Percentiles rank a stretch among this genome's conserved stretches.
These are phyloP conservation scores for Sebastes goodei DNA, from an alignment of 2,797 vertebrate species.

Conservation along the genomic window DNA sequence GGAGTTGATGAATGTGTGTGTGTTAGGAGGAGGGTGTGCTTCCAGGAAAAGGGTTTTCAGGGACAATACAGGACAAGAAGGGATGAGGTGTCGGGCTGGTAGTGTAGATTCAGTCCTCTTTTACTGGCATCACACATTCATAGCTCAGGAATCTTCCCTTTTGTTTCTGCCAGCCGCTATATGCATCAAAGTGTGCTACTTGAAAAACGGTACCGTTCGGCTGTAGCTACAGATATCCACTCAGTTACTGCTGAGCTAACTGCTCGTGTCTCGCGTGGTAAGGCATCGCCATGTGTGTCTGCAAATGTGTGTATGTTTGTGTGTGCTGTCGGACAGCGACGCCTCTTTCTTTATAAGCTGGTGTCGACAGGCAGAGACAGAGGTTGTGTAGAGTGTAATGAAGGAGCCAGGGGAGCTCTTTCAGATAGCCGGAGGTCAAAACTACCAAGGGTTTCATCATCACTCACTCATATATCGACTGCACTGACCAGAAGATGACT, in stretches of 20 bases:
- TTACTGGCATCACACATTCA: constrained; percentile 32
- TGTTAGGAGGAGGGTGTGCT: neutral
- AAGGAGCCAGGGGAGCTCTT: constrained; percentile 52
- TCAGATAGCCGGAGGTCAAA: constrained; percentile 73
- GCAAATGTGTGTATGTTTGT: constrained; percentile 19
- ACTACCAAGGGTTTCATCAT: constrained; percentile 50
- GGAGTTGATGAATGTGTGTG: constrained; percentile 11
- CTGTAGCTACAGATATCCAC: constrained; percentile 5
- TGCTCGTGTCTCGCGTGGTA: neutral
- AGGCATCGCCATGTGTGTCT: neutral
- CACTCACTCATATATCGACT: constrained; percentile 31
- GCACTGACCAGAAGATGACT: constrained; percentile 3
- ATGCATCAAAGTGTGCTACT: constrained; percentile 1
- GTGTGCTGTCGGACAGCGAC: constrained; percentile 28
- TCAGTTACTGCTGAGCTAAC: constrained; percentile 15
- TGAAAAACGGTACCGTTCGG: constrained; percentile 23
- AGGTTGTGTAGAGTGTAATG: constrained; percentile 58
- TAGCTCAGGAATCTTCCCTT: constrained; percentile 37
- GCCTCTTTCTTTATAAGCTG: constrained; percentile 66
- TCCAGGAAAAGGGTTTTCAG: constrained; percentile 53
- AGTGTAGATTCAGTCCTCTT: constrained; percentile 6
- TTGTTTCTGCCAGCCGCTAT: constrained; percentile 31
- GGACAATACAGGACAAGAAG: constrained; percentile 24
- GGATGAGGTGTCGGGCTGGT: neutral
- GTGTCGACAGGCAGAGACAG: constrained; percentile 73